Conservation (phyloP, 1,140 invertebrate genomes). For the Apocrypta bakeri region DNA sequence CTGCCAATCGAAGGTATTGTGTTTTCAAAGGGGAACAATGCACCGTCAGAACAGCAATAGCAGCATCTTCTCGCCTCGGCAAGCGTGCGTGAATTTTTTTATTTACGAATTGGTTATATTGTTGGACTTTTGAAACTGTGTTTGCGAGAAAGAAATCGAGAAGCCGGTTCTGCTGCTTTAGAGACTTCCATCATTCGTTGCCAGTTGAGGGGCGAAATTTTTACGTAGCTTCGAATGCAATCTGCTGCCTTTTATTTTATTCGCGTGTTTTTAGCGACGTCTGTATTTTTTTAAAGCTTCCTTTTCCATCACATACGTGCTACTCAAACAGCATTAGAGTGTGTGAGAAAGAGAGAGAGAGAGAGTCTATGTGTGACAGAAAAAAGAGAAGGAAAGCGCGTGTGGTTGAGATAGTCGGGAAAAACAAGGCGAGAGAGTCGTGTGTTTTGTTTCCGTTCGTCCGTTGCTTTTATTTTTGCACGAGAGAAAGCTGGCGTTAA, state of each 20-base stretch:
- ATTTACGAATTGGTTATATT: conserved; percentile 67
- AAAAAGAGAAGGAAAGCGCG: conserved; percentile 16
- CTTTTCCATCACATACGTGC: neutral
- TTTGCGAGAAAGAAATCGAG: conserved; percentile 48
- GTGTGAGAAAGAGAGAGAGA: conserved; percentile 32
- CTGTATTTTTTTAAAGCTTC: conserved; percentile 24
- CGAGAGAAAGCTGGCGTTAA: conserved; percentile 15
- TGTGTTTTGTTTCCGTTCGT: conserved; percentile 14
- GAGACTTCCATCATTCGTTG: neutral
- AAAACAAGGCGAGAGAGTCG: conserved; percentile 9
- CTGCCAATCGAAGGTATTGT: conserved; percentile 71
- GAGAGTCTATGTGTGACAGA: neutral
- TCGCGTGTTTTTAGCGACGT: neutral
- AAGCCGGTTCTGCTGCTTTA: neutral
- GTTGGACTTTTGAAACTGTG: conserved; percentile 70
- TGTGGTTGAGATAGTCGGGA: no score
- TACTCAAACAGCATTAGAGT: conserved; percentile 41
- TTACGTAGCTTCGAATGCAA: neutral
- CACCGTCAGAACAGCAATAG: conserved; percentile 55
- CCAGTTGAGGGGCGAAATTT: neutral
- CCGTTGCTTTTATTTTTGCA: conserved; percentile 1
- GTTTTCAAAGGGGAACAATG: conserved; percentile 64
- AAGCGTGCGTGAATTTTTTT: conserved; percentile 61
- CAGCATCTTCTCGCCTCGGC: conserved; percentile 5
- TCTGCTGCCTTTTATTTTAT: neutral